phyloP scores from a whole-genome alignment of 2,888 invertebrate species.

The Cryptocephalus primarius region DNA sequence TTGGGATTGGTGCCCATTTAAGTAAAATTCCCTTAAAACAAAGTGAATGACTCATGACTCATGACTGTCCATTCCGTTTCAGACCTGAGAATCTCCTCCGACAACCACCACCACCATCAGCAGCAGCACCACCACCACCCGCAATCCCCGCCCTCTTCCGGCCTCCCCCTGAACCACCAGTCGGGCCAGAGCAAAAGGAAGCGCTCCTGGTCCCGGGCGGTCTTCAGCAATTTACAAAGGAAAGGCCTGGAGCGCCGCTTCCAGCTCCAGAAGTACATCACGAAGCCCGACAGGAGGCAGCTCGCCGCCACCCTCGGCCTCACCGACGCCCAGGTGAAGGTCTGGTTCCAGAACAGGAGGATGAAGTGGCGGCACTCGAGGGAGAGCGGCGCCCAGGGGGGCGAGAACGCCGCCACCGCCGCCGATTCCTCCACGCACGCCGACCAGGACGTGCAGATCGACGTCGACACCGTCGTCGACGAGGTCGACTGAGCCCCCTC shows the following conservation, averaged over 20 bases:
- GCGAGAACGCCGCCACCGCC: slow-evolving; percentile 15
- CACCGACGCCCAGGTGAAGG: slow-evolving; percentile 81
- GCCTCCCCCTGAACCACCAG: background rate
- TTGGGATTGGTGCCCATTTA: no score
- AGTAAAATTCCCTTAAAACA: no score
- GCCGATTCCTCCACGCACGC: slow-evolving; percentile 30
- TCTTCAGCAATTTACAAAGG: slow-evolving; percentile 89
- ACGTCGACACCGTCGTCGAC: slow-evolving; percentile 33
- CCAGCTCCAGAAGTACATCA: slow-evolving; percentile 91
- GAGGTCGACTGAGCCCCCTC: slow-evolving; percentile 17
- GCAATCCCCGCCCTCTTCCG: background rate
- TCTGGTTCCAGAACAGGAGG: slow-evolving; percentile 77
- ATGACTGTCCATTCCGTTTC: no score
- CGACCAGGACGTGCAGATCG: slow-evolving; percentile 33
- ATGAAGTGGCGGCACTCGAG: slow-evolving; percentile 40
- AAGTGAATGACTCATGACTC: no score
- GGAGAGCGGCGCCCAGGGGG: slow-evolving; percentile 31
- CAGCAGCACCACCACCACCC: background rate
- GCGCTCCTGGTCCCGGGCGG: slow-evolving; percentile 89
- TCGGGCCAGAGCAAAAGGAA: slow-evolving; percentile 53
- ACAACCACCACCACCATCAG: background rate
- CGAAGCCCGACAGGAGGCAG: slow-evolving; percentile 86
- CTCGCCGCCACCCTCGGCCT: slow-evolving; percentile 83
- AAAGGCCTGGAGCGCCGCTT: slow-evolving; percentile 88
- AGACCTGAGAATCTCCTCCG: no score